phyloP scores from a whole-genome alignment of 2,797 vertebrate species.

The Austrolebias charrua region DNA sequence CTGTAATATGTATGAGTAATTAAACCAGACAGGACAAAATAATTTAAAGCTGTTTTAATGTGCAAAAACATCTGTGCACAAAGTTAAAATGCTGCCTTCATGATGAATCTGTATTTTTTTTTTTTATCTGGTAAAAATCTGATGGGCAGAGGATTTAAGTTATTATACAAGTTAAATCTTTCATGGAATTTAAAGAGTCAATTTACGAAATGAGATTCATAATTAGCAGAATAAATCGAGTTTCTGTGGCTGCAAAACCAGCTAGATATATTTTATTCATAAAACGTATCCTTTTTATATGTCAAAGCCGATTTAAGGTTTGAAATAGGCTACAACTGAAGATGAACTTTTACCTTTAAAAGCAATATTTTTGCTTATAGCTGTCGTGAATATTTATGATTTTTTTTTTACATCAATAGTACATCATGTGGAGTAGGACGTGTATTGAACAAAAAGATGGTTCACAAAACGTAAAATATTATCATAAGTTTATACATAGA shows the following conservation, averaged over 20 bases:
- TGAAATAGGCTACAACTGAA: neutral
- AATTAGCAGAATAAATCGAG: neutral
- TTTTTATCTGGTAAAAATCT: constrained; percentile 19
- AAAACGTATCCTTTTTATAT: neutral
- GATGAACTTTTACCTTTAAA: too few species aligned
- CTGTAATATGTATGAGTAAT: constrained; percentile 28
- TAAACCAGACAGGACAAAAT: constrained; percentile 31
- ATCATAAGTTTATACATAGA: too few species aligned
- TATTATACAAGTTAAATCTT: constrained; percentile 11
- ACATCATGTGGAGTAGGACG: neutral
- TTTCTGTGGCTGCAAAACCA: neutral
- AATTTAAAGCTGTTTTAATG: constrained; percentile 16
- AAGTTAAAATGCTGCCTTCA: constrained; percentile 14
- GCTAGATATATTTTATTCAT: neutral
- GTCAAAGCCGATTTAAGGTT: neutral
- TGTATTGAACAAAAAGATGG: too few species aligned
- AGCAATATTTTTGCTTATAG: neutral
- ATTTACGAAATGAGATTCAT: neutral
- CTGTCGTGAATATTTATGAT: neutral
- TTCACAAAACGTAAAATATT: too few species aligned
- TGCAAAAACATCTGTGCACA: constrained; percentile 40
- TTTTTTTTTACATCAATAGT: neutral
- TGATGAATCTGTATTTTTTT: constrained; percentile 13
- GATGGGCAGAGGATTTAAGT: constrained; percentile 21
- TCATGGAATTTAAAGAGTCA: neutral